Evolutionary conservation across 2,888 invertebrate genomes (phyloP).

Genomic region (Luperina testacea): DNA sequence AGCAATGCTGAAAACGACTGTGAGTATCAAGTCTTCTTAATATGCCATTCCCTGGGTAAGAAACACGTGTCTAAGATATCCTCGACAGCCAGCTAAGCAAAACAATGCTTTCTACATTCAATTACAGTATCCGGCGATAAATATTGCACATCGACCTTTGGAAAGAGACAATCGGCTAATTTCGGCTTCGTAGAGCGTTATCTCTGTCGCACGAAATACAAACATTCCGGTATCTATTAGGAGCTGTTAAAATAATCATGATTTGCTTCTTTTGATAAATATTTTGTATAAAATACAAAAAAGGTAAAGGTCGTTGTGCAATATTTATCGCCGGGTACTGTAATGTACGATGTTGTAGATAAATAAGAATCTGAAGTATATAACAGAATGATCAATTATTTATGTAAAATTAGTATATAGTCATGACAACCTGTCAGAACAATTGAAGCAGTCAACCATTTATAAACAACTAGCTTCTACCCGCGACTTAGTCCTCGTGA

Average conservation of each 20-base stretch:
- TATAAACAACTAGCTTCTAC: neutral
- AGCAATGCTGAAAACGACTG: conserved; percentile 58
- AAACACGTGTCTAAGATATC: neutral
- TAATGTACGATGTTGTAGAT: neutral
- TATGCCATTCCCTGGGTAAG: neutral
- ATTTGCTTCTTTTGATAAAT: too few species aligned
- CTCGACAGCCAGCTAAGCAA: neutral
- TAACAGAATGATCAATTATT: neutral
- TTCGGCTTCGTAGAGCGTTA: too few species aligned
- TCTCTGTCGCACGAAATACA: too few species aligned
- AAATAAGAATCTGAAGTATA: neutral
- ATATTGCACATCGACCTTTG: too few species aligned
- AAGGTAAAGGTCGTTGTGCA: too few species aligned
- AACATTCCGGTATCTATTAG: too few species aligned
- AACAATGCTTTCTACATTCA: neutral
- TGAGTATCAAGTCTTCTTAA: conserved; percentile 18
- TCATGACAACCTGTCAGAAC: neutral
- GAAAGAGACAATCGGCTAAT: too few species aligned
- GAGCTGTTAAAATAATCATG: too few species aligned
- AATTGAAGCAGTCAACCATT: neutral
- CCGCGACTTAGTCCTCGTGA: too few species aligned
- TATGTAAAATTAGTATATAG: neutral
- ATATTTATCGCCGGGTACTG: too few species aligned
- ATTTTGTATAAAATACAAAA: too few species aligned
- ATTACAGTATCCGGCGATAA: neutral